phyloP scores from a whole-genome alignment of 2,113 vertebrate genomes.

The Tragelaphus buxtoni region DNA sequence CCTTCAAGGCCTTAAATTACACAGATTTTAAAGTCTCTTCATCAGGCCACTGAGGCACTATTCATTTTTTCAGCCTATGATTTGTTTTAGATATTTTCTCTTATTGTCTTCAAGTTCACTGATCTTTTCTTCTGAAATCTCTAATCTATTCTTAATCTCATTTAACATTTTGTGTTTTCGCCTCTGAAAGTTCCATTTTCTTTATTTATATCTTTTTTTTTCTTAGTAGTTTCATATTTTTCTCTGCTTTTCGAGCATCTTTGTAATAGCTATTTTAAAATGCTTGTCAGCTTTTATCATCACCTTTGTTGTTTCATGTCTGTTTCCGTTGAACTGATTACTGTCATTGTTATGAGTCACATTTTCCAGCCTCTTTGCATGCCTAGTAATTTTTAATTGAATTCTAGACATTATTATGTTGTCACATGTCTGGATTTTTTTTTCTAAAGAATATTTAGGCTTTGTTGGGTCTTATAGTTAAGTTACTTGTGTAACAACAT shows the following conservation, averaged over 20 bases:
- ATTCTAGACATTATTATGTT: background rate
- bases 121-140: background rate
- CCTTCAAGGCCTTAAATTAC: background rate
- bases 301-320: background rate
- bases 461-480: background rate
- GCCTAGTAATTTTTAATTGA: background rate
- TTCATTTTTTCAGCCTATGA: background rate
- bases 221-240: background rate
- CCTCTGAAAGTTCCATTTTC: background rate
- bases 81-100: background rate
- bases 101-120: background rate
- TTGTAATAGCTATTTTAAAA: background rate
- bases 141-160: background rate
- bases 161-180: constrained; percentile 1
- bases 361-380: background rate
- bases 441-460: background rate
- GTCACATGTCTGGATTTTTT: background rate
- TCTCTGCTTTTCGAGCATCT: background rate
- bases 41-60: background rate
- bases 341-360: background rate
- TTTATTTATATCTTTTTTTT: background rate
- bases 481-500: background rate
- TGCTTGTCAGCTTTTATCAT: background rate
- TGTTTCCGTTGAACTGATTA: background rate
- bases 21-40: background rate